Evolutionary conservation across 1,140 invertebrate genomes (phyloP).

Genomic region (Episyrphus balteatus): DNA sequence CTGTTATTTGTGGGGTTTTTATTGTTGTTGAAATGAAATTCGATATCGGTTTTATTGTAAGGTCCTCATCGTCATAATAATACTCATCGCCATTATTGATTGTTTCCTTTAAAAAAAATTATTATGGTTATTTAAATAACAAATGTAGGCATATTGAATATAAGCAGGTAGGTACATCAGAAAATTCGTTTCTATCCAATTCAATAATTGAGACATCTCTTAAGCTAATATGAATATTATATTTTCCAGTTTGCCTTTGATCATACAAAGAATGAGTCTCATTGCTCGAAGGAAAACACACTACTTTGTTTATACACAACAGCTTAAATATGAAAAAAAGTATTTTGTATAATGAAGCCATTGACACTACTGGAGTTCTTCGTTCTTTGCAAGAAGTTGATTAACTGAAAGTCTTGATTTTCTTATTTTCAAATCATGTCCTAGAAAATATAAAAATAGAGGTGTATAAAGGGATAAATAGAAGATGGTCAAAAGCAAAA

Average conservation of each 20-base stretch:
- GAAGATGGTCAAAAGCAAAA: no score
- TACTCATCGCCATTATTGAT: conserved; percentile 23
- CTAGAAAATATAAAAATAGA: no score
- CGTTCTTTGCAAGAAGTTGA: no score
- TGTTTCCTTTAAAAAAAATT: not conserved
- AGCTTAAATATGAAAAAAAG: no score
- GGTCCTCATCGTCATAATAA: conserved; percentile 31
- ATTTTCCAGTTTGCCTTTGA: conserved; percentile 61
- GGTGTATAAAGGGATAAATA: no score
- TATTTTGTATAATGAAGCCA: no score
- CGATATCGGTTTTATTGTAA: conserved; percentile 30
- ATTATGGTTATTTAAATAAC: conserved; percentile 14
- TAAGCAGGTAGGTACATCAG: conserved; percentile 31
- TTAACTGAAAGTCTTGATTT: no score
- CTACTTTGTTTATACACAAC: no score
- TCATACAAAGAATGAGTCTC: conserved; percentile 40
- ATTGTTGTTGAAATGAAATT: conserved; percentile 13
- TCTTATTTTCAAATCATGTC: no score
- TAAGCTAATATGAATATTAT: conserved; percentile 65
- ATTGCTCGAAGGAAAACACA: no score
- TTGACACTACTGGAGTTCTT: no score
- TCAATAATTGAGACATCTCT: conserved; percentile 66
- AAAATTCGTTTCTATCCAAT: conserved; percentile 44
- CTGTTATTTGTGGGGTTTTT: not conserved
- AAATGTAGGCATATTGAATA: conserved; percentile 3